Evolutionary conservation across 2,888 invertebrate species (phyloP), one percentile per base, ranked within the genome.

Genomic region (Glomeris marginata): DNA sequence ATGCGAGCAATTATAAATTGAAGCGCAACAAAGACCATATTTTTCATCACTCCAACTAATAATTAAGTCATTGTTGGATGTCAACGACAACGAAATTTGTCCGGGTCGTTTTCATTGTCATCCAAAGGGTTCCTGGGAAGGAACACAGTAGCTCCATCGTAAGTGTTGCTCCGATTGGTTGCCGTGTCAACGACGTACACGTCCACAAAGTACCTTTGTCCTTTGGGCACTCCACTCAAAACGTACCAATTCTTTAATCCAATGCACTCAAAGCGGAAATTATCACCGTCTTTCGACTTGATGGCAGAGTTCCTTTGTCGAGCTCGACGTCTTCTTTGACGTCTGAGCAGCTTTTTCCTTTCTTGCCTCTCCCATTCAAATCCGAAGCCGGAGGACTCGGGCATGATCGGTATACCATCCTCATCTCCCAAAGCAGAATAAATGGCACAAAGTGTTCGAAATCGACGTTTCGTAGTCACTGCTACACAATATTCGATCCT

Each of bases 111-210:
- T 5, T 28, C 28, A 28, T 28, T 8, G 28, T 28, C 28, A 5
- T 28, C 28, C 4, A 5, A 5, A 5, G 8, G 28, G 28, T 5
- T 28, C 13, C 21, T 18, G 28, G 28, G 35, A 2, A 51, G 49
- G 18, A 49, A 36, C 15, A 66, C 58, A 4, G 62, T 63, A 1
- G 65, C 62, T 6, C 69, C 68, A n/a, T 66, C 69, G 56, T 72
- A 74, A 1, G 70, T 67, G 52, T 72, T 71, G 13, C 72, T 72
- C 34, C 72, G 64, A 55, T 74, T 72, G 4, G 73, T 72, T 40
- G 65, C 62, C 41, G 61, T 65, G 58, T 75, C 72, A 20, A 71
- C 65, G 2, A 73, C 72, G 61, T 74, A 76, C 16, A 76, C 66
- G 59, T 74, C 71, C 49, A 76, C 68, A 59, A 68, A 72, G 59